Conservation (phyloP, 2,113 vertebrate species). For the Oxyruncus cristatus region DNA sequence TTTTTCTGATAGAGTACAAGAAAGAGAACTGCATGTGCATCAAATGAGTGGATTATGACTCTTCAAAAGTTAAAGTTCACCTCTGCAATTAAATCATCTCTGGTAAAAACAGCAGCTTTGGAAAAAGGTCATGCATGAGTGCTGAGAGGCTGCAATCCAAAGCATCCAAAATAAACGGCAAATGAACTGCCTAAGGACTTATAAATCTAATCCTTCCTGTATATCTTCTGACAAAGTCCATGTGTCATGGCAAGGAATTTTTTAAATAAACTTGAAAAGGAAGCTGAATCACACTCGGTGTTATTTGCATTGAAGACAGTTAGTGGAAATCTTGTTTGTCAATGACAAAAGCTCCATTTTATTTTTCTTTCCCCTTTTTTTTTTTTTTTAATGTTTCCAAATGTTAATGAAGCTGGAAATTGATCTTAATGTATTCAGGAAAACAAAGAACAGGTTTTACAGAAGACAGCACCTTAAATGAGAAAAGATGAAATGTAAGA, state of each 20-base stretch:
- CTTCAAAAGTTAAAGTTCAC: conserved; percentile 64
- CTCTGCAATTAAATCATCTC: conserved; percentile 59
- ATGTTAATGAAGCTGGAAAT: background rate
- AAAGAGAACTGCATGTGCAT: background rate
- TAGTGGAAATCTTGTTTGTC: background rate
- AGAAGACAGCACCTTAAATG: background rate
- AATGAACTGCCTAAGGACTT: background rate
- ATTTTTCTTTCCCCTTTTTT: background rate
- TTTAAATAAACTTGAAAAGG: background rate
- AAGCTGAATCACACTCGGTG: background rate
- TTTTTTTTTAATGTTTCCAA: background rate
- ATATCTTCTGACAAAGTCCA: background rate
- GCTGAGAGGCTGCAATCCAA: background rate
- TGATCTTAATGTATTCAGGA: background rate
- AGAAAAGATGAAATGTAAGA: background rate
- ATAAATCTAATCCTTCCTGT: background rate
- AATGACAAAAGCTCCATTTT: background rate
- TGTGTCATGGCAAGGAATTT: background rate
- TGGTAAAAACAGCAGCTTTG: conserved; percentile 2
- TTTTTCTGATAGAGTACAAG: background rate
- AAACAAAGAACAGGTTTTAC: background rate
- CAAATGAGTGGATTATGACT: conserved; percentile 1
- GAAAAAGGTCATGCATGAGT: conserved; percentile 46
- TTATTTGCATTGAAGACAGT: background rate
- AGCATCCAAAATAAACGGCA: conserved; percentile 8